Conservation (phyloP, 2,888 invertebrate genomes). For the Pardosa pseudoannulata region DNA sequence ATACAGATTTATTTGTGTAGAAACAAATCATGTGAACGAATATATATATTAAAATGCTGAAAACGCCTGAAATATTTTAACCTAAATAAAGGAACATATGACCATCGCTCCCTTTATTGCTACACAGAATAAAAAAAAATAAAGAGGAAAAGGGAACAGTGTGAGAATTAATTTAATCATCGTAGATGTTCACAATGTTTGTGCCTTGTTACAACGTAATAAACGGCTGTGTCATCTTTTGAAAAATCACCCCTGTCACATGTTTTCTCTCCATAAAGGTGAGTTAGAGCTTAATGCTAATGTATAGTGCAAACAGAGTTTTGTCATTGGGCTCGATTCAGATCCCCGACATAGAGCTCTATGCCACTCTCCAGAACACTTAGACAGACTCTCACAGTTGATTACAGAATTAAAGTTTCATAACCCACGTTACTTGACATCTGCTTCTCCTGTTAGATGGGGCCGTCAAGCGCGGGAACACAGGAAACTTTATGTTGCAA, state of each 20-base stretch:
- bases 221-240: constrained; percentile 54
- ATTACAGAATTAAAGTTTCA: constrained; percentile 69
- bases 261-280: constrained; percentile 33
- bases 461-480: constrained; percentile 22
- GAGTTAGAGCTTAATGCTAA: constrained; percentile 55
- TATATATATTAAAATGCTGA: no score
- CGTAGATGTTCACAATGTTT: constrained; percentile 20
- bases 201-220: constrained; percentile 41
- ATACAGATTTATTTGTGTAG: no score
- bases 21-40: no score
- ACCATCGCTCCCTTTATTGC: no score
- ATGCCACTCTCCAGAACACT: constrained; percentile 14
- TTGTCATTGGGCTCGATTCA: constrained; percentile 38
- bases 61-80: no score
- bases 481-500: constrained; percentile 23
- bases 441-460: constrained; percentile 23
- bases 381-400: constrained; percentile 51
- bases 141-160: no score
- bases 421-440: constrained; percentile 35
- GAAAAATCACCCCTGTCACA: constrained; percentile 62
- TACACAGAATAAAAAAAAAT: no score
- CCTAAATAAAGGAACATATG: no score
- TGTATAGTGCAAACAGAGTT: constrained; percentile 53
- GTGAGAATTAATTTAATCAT: constrained; percentile 68
- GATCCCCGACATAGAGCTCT: not conserved